Base-by-base conservation (phyloP, 2,797 vertebrate species). In the Pelodytes ibericus region DNA sequence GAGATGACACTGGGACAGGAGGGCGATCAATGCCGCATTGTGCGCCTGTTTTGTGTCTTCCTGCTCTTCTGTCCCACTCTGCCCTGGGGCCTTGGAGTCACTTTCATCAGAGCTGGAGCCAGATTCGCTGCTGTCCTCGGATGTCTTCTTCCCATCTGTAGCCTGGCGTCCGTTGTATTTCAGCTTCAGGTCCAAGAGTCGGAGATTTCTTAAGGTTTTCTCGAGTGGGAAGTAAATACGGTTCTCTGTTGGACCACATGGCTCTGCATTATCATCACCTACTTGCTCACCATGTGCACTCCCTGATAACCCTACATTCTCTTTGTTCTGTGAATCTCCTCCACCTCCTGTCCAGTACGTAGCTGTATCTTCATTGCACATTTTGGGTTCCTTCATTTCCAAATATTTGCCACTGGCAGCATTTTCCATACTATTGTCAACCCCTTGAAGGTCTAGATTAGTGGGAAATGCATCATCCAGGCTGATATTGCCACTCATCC, bases 1-100 rank as follows among this genome's bases (percentile, higher is more conserved):
- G 29, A 56, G 31, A 49, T 85, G 82, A 71, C 84, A 87, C n/a
- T 84, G 77, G 7, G 82, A 80, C 13, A 86, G 81, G 30, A 85
- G 66, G 18, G 81, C 66, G 33, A 82, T 80, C 36, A 86, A 67
- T 56, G 71, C 78, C 30, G 24, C 30, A 20, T 41, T 60, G 16
- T 73, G 36, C 1, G 31, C 36, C 22, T 49, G 36, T n/a, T 49
- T 26, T n/a, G 2, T 39, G 7, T 30, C 29, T 31, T 27, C 20
- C 41, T 56, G 15, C 30, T 51, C 2, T 61, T 29, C 39, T 11
- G 10, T 3, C 41, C n/a, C 41, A 22, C 7, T 61, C 2, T n/a
- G n/a, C 8, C 62, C 44, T 63, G 47, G 15, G 16, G 27, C 30
- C 25, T 67, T 61, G 8, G 56, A 67, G n/a, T 72, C 75, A 53